These are phyloP conservation scores for Aphyosemion australe DNA, from an alignment of 2,113 vertebrate genomes.

Conservation along the genomic window DNA sequence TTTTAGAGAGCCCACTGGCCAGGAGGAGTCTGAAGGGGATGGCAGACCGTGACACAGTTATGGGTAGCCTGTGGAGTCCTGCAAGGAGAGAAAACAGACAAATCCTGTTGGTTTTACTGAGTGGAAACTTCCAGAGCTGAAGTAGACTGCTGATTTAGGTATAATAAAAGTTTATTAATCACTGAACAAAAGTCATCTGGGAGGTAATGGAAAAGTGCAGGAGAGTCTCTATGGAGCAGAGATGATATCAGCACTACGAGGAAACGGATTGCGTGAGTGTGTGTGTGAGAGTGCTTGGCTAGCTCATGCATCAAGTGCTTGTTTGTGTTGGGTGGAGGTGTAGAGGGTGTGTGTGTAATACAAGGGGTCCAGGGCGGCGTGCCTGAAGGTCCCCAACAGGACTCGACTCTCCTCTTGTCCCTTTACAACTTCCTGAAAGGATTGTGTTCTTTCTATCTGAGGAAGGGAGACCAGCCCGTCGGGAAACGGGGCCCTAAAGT, in stretches of 20 bases:
- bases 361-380: slow-evolving; percentile 55
- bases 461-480: slow-evolving; percentile 81
- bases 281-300: slow-evolving; percentile 29
- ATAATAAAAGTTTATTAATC: slow-evolving; percentile 55
- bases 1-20: slow-evolving; percentile 80
- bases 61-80: slow-evolving; percentile 90
- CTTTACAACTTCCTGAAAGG: slow-evolving; percentile 79
- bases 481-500: slow-evolving; percentile 70
- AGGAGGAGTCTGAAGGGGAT: slow-evolving; percentile 77
- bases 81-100: slow-evolving; percentile 8
- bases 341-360: slow-evolving; percentile 47
- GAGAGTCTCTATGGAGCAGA: slow-evolving; percentile 51
- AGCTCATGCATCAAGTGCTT: slow-evolving; percentile 46
- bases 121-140: slow-evolving; percentile 24
- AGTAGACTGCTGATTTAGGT: slow-evolving; percentile 35
- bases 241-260: slow-evolving; percentile 72
- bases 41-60: slow-evolving; percentile 81
- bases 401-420: slow-evolving; percentile 58
- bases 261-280: slow-evolving; percentile 54
- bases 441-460: slow-evolving; percentile 85
- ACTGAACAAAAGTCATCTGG: slow-evolving; percentile 64
- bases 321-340: slow-evolving; percentile 78
- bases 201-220: slow-evolving; percentile 57
- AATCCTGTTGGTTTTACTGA: slow-evolving; percentile 10
- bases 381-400: slow-evolving; percentile 67